Evolutionary conservation across 2,888 invertebrate genomes (phyloP).

Genomic region (Ashinkailepas kermadecensis): DNA sequence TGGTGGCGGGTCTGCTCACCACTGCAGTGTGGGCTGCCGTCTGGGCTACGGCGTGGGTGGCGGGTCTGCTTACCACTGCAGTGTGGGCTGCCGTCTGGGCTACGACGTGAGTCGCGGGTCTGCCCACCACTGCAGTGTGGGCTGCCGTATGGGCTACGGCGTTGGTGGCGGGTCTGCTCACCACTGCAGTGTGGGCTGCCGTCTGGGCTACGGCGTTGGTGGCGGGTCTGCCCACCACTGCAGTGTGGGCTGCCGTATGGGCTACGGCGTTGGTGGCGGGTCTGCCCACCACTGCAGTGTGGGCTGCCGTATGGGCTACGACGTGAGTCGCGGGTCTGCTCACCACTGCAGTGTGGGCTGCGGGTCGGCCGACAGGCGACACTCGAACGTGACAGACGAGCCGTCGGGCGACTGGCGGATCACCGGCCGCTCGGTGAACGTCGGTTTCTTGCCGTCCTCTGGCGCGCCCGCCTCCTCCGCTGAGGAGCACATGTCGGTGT

Average conservation of each 20-base stretch:
- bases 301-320: too few relatives aligned
- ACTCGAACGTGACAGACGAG: conserved; percentile 90
- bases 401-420: conserved; percentile 96
- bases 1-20: too few relatives aligned
- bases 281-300: too few relatives aligned
- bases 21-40: too few relatives aligned
- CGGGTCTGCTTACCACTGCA: too few relatives aligned
- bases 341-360: conserved; percentile 90
- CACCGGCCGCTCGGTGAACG: conserved; percentile 94
- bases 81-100: too few relatives aligned
- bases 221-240: conserved; percentile 35
- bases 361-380: conserved; percentile 94
- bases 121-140: neutral
- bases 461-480: conserved; percentile 93
- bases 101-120: too few relatives aligned
- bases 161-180: neutral
- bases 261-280: too few relatives aligned
- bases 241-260: too few relatives aligned
- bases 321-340: conserved; percentile 40
- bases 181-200: neutral
- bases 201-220: too few relatives aligned
- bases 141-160: too few relatives aligned
- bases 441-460: conserved; percentile 88
- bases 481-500: conserved; percentile 39
- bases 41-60: too few relatives aligned